A percentile compares a stretch with the other conserved stretches of the same genome.
These are phyloP conservation scores for Sorex araneus DNA, from an alignment of 2,113 vertebrate genomes.

Conservation along the genomic window DNA sequence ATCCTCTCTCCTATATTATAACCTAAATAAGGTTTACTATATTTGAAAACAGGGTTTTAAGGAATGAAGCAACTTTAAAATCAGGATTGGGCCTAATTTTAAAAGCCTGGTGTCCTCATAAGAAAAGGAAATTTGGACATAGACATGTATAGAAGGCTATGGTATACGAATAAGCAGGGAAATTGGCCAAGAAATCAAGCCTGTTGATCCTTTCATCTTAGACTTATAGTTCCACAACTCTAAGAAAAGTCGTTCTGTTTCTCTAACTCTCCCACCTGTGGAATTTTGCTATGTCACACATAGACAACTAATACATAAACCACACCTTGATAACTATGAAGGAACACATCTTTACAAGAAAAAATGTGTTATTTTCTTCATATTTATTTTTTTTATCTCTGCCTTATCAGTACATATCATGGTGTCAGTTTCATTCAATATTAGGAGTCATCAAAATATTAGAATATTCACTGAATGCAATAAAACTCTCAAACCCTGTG, in stretches of 20 bases:
- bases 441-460: background rate
- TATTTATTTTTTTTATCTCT: background rate
- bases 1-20: background rate
- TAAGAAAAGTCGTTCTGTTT: background rate
- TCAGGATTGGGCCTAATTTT: background rate
- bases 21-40: background rate
- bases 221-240: background rate
- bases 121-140: background rate
- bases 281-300: background rate
- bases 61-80: background rate
- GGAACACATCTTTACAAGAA: background rate
- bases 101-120: background rate
- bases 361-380: no score
- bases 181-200: background rate
- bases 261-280: background rate
- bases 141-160: background rate
- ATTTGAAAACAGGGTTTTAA: conserved; percentile 42
- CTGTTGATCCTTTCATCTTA: background rate
- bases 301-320: background rate
- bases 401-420: background rate
- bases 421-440: background rate
- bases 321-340: no score
- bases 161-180: background rate
- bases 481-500: background rate
- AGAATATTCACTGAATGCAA: background rate